Percentiles rank a stretch among this genome's conserved stretches.
Conservation (phyloP, 2,797 vertebrate genomes). For the Salmo trutta region DNA sequence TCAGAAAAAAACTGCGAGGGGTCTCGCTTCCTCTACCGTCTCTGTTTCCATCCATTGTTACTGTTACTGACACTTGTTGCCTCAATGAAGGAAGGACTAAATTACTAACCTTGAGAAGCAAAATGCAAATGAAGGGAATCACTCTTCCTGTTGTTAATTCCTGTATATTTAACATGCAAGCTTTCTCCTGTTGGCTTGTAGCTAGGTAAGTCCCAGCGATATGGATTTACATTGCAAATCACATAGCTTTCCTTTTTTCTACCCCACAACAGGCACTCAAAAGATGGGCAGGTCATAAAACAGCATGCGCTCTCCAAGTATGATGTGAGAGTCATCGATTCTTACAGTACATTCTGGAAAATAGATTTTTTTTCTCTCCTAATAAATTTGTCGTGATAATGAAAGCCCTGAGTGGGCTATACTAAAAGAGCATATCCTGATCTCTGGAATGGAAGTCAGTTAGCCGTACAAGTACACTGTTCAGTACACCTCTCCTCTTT, state of each 20-base stretch:
- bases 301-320: conserved; percentile 23
- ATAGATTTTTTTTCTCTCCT: conserved; percentile 32
- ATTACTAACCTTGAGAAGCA: conserved; percentile 34
- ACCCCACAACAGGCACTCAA: conserved; percentile 21
- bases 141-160: conserved; percentile 38
- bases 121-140: conserved; percentile 26
- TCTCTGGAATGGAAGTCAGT: conserved; percentile 50
- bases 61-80: conserved; percentile 40
- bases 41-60: background rate
- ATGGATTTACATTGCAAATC: conserved; percentile 61
- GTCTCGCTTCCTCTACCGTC: too few relatives aligned
- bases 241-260: conserved; percentile 40
- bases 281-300: conserved; percentile 1
- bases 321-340: conserved; percentile 52
- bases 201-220: conserved; percentile 44
- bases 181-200: conserved; percentile 30
- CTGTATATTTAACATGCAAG: conserved; percentile 17
- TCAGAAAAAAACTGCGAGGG: too few relatives aligned
- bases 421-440: conserved; percentile 42
- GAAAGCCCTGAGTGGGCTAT: conserved; percentile 45
- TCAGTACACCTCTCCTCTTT: conserved; percentile 15
- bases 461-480: conserved; percentile 30
- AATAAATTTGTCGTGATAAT: conserved; percentile 55
- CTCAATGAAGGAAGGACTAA: conserved; percentile 19
- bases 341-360: conserved; percentile 39